Evolutionary conservation across 2,797 vertebrate species (phyloP).

Genomic region (Manis crassicaudata): DNA sequence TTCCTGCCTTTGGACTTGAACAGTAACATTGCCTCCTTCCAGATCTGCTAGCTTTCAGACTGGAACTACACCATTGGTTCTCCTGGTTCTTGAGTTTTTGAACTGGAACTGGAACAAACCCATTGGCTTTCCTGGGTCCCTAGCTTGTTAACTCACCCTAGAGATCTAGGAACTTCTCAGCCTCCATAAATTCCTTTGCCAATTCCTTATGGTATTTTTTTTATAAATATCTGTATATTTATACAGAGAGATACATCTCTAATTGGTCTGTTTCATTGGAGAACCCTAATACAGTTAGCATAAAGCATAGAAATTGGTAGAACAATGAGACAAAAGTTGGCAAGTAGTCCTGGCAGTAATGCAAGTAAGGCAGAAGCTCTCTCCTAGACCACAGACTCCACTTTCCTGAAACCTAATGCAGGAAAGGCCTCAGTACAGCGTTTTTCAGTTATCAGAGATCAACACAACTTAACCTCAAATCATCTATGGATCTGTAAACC

Average conservation of each 20-base stretch:
- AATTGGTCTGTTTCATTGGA: background rate
- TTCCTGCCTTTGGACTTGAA: background rate
- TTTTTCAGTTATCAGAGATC: background rate
- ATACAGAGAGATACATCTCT: background rate
- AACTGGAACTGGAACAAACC: background rate
- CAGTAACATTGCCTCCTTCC: background rate
- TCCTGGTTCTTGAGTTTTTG: background rate
- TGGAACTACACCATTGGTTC: background rate
- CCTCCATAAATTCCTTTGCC: background rate
- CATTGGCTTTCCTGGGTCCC: background rate
- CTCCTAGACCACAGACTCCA: background rate
- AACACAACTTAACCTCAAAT: background rate
- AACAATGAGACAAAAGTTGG: background rate
- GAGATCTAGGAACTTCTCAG: background rate
- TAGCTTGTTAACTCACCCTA: background rate
- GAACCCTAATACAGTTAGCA: background rate
- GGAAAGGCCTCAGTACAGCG: background rate
- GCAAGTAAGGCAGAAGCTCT: background rate
- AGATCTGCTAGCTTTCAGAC: background rate
- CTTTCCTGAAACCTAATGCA: background rate
- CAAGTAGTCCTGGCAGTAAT: background rate
- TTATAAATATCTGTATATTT: background rate
- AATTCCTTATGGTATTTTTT: background rate
- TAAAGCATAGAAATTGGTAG: background rate
- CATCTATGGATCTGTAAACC: background rate